These are phyloP conservation scores for Autographa gamma DNA, from an alignment of 2,888 invertebrate genomes.

Conservation along the genomic window DNA sequence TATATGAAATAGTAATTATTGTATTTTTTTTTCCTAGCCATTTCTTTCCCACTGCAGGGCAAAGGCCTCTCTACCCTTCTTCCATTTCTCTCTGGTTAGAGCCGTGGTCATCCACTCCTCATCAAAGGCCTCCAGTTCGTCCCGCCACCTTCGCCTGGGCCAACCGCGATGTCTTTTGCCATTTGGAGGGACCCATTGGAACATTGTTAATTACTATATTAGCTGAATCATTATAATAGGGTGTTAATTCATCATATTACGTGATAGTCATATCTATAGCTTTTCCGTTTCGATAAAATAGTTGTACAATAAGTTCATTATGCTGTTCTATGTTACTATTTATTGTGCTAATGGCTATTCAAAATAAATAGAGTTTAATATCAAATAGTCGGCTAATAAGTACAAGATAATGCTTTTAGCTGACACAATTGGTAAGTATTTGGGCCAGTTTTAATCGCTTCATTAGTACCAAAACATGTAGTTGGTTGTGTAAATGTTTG, in stretches of 20 bases:
- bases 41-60: no score
- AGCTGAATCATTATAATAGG: not conserved
- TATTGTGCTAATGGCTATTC: not conserved
- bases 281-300: not conserved
- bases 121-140: no score
- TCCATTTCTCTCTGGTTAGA: no score
- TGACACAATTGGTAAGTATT: not conserved
- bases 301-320: not conserved
- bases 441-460: slow-evolving; percentile 23
- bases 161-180: no score
- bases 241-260: not conserved
- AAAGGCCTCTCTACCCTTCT: no score
- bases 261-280: not conserved
- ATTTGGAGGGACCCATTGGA: no score
- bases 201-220: no score
- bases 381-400: not conserved
- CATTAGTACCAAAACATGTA: slow-evolving; percentile 23
- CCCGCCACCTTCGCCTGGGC: no score
- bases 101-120: no score
- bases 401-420: not conserved
- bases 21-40: no score
- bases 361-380: not conserved
- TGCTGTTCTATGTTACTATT: not conserved
- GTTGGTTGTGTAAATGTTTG: slow-evolving; percentile 56
- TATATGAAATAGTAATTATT: no score